A percentile compares a stretch with the other conserved stretches of the same genome.
phyloP scores from a whole-genome alignment of 1,140 invertebrate genomes.

The Rhagoletis zephyria region DNA sequence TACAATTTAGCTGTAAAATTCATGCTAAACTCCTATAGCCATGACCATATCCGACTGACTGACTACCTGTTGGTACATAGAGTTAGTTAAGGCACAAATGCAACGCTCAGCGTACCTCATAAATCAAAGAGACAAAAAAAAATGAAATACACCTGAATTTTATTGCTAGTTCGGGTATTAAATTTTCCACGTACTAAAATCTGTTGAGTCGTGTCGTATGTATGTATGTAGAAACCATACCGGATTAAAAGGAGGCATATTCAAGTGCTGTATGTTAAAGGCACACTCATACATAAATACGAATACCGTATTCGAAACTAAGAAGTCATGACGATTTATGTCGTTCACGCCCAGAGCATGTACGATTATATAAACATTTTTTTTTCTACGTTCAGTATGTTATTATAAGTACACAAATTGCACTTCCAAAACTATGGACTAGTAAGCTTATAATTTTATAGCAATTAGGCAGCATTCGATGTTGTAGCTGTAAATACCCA shows the following conservation, averaged over 20 bases:
- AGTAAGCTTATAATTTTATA: no score
- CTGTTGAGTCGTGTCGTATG: not conserved
- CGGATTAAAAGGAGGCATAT: not conserved
- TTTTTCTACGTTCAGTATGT: not conserved
- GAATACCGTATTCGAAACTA: not conserved
- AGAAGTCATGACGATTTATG: conserved; percentile 8
- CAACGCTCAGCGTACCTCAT: not conserved
- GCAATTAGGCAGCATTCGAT: no score
- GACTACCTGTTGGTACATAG: not conserved
- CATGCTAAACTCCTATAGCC: not conserved
- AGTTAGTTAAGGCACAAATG: not conserved
- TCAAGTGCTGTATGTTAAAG: not conserved
- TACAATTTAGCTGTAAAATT: not conserved
- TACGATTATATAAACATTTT: not conserved
- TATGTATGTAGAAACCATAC: not conserved
- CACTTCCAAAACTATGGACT: no score
- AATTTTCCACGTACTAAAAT: not conserved
- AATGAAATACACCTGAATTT: conserved; percentile 18
- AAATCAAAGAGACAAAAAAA: not conserved
- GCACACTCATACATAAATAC: not conserved
- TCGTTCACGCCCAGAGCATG: conserved; percentile 10
- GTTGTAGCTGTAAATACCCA: no score
- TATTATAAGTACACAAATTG: not conserved
- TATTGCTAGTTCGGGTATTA: conserved; percentile 8
- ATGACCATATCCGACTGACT: not conserved